Base-by-base conservation (phyloP, 1,140 invertebrate genomes). In the Rhyacophila brunnea region DNA sequence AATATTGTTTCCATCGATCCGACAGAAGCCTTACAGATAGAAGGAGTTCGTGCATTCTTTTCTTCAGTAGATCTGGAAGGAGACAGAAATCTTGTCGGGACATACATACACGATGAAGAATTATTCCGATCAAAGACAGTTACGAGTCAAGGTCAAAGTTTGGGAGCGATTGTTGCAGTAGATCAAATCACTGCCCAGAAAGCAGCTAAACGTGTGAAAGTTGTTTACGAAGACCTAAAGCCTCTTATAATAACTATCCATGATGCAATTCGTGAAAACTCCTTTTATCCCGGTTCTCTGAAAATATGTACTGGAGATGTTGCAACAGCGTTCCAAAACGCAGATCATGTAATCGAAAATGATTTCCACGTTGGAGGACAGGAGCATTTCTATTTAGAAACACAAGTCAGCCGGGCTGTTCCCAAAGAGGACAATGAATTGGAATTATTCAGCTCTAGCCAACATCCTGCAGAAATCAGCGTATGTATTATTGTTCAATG, bases 341-440 rank as follows among this genome's bases (percentile, higher is more conserved):
- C 87, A 6, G 83, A 87, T 20, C 76, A 87, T 69, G 70, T 86
- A 11, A 61, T 88, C 19, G 85, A 89, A 74, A 90, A 92, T 7
- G 85, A 88, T 70, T 79, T 91, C 38, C 82, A 87, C 62, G 88
- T 90, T 66, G 93, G 93, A 42, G 94, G 93, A 0, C 96, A 98
- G 74, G 95, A 98, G 74, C 96, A 99, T 74, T 98, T 98, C 78
- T 98, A 99, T 75, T 74, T 99, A 58, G 77, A 79, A 75, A 96
- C 95, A 0, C 85, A 96, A 55, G 83, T 82, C 10, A 70, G 83
- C 28, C 77, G 95, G 44, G 94, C 85, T 0, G 78, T 95, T 56
- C 77, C 76, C 0, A 88, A 84, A 56, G 85, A 88, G 68, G 90
- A 89, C 60, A 85, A 92, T 65, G 95, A 97, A 74, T 78, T 98